Percentiles rank a stretch among this genome's conserved stretches.
Evolutionary conservation across 2,888 invertebrate genomes (phyloP).

Genomic region (Drosophila tripunctata): DNA sequence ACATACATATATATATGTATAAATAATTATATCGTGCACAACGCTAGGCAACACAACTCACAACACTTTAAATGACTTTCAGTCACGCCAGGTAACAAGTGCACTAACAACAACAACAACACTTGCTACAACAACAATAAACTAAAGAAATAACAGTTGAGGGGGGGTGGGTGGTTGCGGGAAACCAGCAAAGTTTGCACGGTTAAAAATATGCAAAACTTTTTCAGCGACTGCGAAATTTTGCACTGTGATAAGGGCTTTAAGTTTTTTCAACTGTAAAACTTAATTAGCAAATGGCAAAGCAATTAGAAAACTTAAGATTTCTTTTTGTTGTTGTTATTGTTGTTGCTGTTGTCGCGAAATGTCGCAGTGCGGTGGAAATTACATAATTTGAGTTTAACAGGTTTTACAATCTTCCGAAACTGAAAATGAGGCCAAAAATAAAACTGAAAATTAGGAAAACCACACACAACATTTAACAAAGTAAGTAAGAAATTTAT

Average conservation of each 20-base stretch:
- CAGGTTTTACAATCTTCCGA: background rate
- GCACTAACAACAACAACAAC: constrained; percentile 31
- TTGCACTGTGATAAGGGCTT: constrained; percentile 58
- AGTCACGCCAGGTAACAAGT: constrained; percentile 67
- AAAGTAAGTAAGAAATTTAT: too few species aligned
- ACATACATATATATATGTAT: too few species aligned
- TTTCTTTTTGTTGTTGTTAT: constrained; percentile 11
- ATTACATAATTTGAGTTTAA: constrained; percentile 28
- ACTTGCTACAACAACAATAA: constrained; percentile 19
- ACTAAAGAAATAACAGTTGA: constrained; percentile 2
- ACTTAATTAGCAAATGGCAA: constrained; percentile 67
- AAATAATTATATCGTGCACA: constrained; percentile 56
- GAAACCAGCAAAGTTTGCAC: background rate
- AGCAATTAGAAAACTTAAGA: constrained; percentile 56
- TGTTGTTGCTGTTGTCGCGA: constrained; percentile 17
- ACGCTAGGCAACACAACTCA: constrained; percentile 43
- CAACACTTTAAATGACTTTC: constrained; percentile 69
- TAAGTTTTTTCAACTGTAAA: constrained; percentile 54
- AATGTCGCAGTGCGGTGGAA: constrained; percentile 46
- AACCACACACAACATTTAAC: constrained; percentile 8
- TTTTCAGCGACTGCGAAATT: constrained; percentile 49
- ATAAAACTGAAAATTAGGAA: background rate
- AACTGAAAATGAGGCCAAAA: background rate
- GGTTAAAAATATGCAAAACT: constrained; percentile 60
- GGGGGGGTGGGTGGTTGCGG: background rate